Base-by-base conservation (phyloP, 2,888 invertebrate genomes). In the Orchesella flavescens region DNA sequence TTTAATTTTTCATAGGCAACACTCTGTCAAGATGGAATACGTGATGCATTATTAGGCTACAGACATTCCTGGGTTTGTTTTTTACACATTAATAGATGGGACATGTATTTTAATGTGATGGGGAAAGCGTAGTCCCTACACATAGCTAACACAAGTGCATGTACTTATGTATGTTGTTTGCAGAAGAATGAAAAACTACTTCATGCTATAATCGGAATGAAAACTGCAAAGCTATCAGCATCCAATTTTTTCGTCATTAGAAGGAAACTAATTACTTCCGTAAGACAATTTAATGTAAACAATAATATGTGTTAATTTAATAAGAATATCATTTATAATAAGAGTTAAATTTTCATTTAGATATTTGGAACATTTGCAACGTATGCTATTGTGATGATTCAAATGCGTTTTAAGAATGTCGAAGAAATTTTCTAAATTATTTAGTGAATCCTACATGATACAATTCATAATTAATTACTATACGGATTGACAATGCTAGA, bases 311-410 rank as follows among this genome's bases (percentile, higher is more conserved):
- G n/a, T n/a, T n/a, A n/a, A n/a, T n/a, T n/a, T n/a, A n/a, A n/a
- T n/a, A n/a, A n/a, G n/a, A n/a, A n/a, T n/a, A n/a, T n/a, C n/a
- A n/a, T n/a, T n/a, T n/a, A n/a, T n/a, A n/a, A n/a, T n/a, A n/a
- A n/a, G n/a, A n/a, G n/a, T n/a, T n/a, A n/a, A n/a, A 34, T 34
- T 34, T 34, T 2, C 3, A 4, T 34, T 34, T 34, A 34, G 34
- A 34, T 49, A 49, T 10, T 49, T 23, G 49, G 68, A 23, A 68
- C 68, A 13, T 49, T 68, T 49, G 68, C 68, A n/a, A 68, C 68
- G 5, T 49, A 49, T 13, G 68, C 68, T 21, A 17, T 68, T 2
- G 49, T 68, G 12, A 46, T 68, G 21, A 13, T 68, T 12, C 68
- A 49, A n/a, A 43, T 68, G 5, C 68, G 49, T 12, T 68, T 49